Conservation (phyloP, 2,797 vertebrate species). For the Rhincodon typus region DNA sequence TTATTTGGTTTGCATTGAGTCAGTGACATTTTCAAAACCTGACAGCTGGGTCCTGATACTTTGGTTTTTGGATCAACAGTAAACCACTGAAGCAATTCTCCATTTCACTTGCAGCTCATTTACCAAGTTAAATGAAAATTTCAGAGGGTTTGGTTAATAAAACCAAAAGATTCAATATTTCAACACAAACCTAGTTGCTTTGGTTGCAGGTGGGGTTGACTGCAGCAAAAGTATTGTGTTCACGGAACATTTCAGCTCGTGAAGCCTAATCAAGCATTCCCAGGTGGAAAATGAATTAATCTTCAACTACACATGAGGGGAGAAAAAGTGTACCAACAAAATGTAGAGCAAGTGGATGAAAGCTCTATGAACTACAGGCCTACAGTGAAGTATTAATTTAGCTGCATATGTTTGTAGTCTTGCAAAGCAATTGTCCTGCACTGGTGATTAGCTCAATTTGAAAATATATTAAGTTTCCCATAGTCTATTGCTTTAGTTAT, state of each 20-base stretch:
- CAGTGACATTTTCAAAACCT: conserved; percentile 45
- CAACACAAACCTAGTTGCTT: conserved; percentile 61
- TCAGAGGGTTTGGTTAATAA: conserved; percentile 54
- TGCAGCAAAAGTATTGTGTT: conserved; percentile 48
- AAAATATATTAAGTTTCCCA: background rate
- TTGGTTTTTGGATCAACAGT: conserved; percentile 55
- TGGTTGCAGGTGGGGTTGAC: conserved; percentile 33
- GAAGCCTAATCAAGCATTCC: conserved; percentile 56
- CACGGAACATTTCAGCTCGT: conserved; percentile 56
- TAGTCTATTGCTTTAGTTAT: background rate
- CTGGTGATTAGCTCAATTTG: background rate
- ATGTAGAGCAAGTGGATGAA: conserved; percentile 40
- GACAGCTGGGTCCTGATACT: conserved; percentile 57
- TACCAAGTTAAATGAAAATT: conserved; percentile 51
- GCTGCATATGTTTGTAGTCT: background rate
- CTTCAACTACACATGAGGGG: conserved; percentile 52
- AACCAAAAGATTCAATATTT: conserved; percentile 52
- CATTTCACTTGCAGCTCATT: conserved; percentile 54
- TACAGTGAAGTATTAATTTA: background rate
- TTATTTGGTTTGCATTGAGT: conserved; percentile 47
- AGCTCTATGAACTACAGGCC: conserved; percentile 39
- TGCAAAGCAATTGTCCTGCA: conserved; percentile 6
- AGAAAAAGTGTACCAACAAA: conserved; percentile 48
- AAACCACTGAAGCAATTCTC: conserved; percentile 50
- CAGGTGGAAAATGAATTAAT: conserved; percentile 70